Evolutionary conservation across 2,797 vertebrate genomes (phyloP).

Genomic region (Rhinogobio ventralis): DNA sequence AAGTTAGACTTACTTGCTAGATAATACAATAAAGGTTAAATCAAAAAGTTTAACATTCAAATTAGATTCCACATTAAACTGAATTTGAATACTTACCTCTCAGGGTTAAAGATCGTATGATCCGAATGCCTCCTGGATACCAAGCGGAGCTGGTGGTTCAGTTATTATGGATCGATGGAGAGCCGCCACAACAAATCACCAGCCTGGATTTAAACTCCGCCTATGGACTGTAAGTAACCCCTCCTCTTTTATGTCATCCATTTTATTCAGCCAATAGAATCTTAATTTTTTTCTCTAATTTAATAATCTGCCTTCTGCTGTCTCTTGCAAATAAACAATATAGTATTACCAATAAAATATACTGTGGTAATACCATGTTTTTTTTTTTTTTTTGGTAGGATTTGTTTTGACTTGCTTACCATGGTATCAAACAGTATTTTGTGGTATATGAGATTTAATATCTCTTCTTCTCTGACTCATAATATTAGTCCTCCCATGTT

Average conservation of each 20-base stretch:
- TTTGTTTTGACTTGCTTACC: background rate
- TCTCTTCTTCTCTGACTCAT: background rate
- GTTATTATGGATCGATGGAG: constrained; percentile 92
- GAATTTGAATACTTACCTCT: background rate
- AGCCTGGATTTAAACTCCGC: constrained; percentile 94
- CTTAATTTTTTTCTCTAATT: background rate
- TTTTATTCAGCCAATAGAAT: constrained; percentile 6
- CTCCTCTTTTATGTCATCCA: background rate
- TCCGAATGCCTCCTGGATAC: constrained; percentile 93
- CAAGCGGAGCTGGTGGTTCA: constrained; percentile 95
- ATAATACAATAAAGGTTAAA: background rate
- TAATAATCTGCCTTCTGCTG: background rate
- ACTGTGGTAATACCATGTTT: background rate
- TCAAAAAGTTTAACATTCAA: background rate
- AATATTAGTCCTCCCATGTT: background rate
- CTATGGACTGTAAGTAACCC: constrained; percentile 92
- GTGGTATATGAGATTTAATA: background rate
- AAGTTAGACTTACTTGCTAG: constrained; percentile 78
- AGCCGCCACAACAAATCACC: constrained; percentile 95
- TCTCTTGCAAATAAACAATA: background rate
- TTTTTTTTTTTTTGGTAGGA: background rate
- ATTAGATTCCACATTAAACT: background rate
- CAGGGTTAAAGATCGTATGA: constrained; percentile 90
- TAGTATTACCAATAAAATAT: background rate
- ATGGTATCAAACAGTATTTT: background rate